Base-by-base conservation (phyloP, 2,797 vertebrate genomes). In the Pipistrellus pygmaeus region DNA sequence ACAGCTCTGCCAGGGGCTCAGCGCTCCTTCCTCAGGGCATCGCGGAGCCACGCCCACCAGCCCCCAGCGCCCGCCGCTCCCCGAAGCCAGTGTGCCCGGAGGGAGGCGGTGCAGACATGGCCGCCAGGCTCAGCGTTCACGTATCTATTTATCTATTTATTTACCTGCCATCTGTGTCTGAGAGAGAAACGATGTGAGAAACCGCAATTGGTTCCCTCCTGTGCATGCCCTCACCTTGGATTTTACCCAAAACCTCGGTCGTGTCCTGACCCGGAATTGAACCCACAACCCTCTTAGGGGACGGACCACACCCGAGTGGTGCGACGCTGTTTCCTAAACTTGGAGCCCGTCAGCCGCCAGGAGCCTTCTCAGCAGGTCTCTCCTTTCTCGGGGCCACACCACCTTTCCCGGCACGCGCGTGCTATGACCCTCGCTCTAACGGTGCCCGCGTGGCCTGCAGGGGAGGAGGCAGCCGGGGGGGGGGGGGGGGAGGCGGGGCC, bases 381-480 rank as follows among this genome's bases (percentile, higher is more conserved):
- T 21, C 8, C 73, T 21, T n/a, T 10, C 73, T 35, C 18, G 13
- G 48, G 30, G 48, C 21, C 73, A 51, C 44, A 21, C 38, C 18
- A 13, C 30, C 68, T 76, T 38, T 5, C 5, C 38, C 44, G 17
- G 46, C n/a, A 8, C 48, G 11, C 0, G n/a, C 14, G 1, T 35
- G 25, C 18, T 3, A n/a, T 8, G 57, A 27, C 57, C 57, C 57
- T 60, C 25, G 5, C 12, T 5, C 10, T 6, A 23, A 2, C 25
- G 12, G 25, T 6, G 57, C 25, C 27, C 23, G 0, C 7, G 0
- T 0, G 11, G n/a, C 46, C 73, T 3, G 35, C 15, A 1, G 48
- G 76, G 25, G 38, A 11, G 3, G 55, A 11, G 4, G 53, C 53
- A 3, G 53, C 53, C 53, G 55, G 1, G 8, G 21, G 23, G 55